Evolutionary conservation across 2,888 invertebrate species (phyloP).

Genomic region (Dendrolimus pini): DNA sequence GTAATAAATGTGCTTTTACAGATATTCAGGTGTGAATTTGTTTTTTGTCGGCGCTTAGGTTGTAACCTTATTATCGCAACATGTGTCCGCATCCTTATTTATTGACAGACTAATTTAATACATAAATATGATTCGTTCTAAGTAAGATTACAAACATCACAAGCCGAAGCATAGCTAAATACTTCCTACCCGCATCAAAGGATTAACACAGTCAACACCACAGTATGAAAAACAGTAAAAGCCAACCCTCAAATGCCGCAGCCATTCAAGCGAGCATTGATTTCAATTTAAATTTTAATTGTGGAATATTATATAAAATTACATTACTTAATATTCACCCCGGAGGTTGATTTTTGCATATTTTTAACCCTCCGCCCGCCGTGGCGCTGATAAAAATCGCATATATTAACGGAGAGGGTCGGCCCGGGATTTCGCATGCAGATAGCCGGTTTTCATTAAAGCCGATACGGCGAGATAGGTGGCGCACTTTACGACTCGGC

Average conservation of each 20-base stretch:
- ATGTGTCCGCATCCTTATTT: too few relatives aligned
- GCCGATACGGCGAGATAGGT: conserved; percentile 54
- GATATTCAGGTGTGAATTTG: too few relatives aligned
- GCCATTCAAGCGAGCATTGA: conserved; percentile 48
- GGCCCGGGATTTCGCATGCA: conserved; percentile 28
- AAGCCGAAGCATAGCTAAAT: background rate
- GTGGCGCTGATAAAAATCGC: conserved; percentile 61
- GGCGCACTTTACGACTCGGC: conserved; percentile 55
- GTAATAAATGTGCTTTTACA: too few relatives aligned
- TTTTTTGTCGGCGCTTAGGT: too few relatives aligned
- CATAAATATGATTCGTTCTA: too few relatives aligned
- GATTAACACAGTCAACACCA: background rate
- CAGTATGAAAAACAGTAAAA: background rate
- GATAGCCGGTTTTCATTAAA: conserved; percentile 62
- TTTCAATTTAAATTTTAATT: conserved; percentile 78
- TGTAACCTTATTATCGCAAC: too few relatives aligned
- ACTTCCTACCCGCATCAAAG: background rate
- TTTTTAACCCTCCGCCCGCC: conserved; percentile 57
- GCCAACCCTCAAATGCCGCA: conserved; percentile 1
- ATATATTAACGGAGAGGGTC: conserved; percentile 57
- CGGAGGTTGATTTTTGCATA: conserved; percentile 65
- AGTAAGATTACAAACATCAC: too few relatives aligned
- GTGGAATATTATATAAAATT: conserved; percentile 74
- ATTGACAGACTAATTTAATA: too few relatives aligned
- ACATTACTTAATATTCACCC: conserved; percentile 75